These are phyloP conservation scores for Pelosia muscerda DNA, from an alignment of 2,888 invertebrate species.

Conservation along the genomic window DNA sequence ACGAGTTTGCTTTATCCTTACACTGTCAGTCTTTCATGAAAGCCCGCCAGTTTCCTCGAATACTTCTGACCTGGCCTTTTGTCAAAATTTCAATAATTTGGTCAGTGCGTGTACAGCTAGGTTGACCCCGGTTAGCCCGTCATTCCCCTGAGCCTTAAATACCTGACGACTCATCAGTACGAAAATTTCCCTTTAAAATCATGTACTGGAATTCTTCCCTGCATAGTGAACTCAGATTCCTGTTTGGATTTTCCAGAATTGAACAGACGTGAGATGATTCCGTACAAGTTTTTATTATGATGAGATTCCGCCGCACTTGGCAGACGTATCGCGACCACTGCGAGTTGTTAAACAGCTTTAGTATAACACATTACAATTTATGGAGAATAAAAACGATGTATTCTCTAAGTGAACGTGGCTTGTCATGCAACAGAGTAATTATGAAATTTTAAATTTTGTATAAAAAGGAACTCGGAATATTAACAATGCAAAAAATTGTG, in stretches of 20 bases:
- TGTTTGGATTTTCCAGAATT: constrained; percentile 23
- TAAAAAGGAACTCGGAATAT: no score
- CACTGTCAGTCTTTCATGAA: no score
- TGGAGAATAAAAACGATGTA: not conserved
- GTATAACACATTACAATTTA: constrained; percentile 2
- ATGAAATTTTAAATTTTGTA: no score
- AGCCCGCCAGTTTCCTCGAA: no score
- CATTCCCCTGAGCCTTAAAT: no score
- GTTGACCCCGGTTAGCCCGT: no score
- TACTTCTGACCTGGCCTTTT: no score
- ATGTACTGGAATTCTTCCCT: constrained; percentile 10
- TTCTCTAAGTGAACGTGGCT: not conserved
- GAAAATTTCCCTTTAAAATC: constrained; percentile 2
- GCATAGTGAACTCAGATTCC: constrained; percentile 16
- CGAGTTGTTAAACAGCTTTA: not conserved
- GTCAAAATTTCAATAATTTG: no score
- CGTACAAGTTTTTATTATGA: constrained; percentile 18
- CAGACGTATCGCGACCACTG: not conserved
- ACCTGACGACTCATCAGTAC: no score
- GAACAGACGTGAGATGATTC: constrained; percentile 20
- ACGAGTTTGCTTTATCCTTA: no score
- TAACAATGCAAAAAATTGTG: no score
- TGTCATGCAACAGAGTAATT: not conserved
- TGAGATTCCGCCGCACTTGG: constrained; percentile 10
- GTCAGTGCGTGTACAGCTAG: no score